Evolutionary conservation across 2,888 invertebrate species (phyloP).

Genomic region (Scaptomyza cyrtandrae): DNA sequence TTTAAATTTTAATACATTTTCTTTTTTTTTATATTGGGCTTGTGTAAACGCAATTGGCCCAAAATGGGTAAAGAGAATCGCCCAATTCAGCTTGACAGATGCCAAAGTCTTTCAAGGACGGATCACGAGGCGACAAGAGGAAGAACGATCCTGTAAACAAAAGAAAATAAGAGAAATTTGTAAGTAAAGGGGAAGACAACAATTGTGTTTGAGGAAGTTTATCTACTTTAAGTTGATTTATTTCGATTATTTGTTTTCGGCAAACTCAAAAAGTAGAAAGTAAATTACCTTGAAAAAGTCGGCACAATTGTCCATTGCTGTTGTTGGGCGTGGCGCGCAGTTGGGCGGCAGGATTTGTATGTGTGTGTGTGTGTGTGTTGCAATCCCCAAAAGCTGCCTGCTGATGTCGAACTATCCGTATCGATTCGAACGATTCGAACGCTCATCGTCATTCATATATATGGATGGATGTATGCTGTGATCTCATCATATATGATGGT

Average conservation of each 20-base stretch:
- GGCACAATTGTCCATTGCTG: slow-evolving; percentile 50
- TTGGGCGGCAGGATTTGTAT: slow-evolving; percentile 25
- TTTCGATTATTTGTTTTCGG: too few species aligned
- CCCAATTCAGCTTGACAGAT: slow-evolving; percentile 35
- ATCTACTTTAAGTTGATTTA: too few species aligned
- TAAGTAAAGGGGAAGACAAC: neutral
- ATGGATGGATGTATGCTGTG: slow-evolving; percentile 3
- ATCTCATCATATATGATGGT: slow-evolving; percentile 9
- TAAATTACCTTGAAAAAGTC: slow-evolving; percentile 71
- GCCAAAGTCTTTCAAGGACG: slow-evolving; percentile 56
- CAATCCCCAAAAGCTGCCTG: slow-evolving; percentile 10
- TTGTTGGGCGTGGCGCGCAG: slow-evolving; percentile 37
- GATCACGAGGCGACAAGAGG: slow-evolving; percentile 16
- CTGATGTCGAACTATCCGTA: slow-evolving; percentile 16
- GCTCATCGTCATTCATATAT: slow-evolving; percentile 12
- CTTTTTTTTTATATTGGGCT: slow-evolving; percentile 28
- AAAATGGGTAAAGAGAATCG: slow-evolving; percentile 26
- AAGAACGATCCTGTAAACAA: slow-evolving; percentile 39
- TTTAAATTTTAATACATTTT: slow-evolving; percentile 25
- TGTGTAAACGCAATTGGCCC: slow-evolving; percentile 33
- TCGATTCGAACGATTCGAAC: slow-evolving; percentile 34
- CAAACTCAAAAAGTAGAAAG: too few species aligned
- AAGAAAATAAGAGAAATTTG: neutral
- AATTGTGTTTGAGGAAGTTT: too few species aligned
- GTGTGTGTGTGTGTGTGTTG: neutral